phyloP scores from a whole-genome alignment of 2,797 vertebrate species.

The Cossypha niveicapilla region DNA sequence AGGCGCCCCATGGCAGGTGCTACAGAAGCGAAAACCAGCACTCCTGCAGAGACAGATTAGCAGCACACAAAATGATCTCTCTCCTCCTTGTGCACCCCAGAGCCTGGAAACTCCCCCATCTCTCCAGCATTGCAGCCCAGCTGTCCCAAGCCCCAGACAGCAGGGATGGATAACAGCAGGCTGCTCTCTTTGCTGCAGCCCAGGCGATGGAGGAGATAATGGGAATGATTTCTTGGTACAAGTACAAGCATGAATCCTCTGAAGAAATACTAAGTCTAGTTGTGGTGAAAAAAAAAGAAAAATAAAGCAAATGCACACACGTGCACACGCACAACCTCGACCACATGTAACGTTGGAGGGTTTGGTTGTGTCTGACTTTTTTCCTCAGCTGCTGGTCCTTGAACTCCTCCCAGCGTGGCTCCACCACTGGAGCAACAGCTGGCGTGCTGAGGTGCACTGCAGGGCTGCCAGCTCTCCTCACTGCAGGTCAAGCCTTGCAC shows the following conservation, averaged over 20 bases:
- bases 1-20: neutral
- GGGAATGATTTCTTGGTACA: neutral
- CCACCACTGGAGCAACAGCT: neutral
- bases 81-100: neutral
- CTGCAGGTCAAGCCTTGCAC: neutral
- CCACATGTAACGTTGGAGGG: neutral
- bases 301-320: neutral
- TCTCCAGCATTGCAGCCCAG: neutral
- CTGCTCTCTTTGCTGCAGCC: neutral
- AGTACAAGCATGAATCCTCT: conserved; percentile 1
- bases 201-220: neutral
- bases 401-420: neutral
- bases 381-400: neutral
- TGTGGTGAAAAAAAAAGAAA: neutral
- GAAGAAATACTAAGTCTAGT: conserved; percentile 17
- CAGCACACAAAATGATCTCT: neutral
- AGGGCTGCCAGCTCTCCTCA: neutral
- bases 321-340: neutral
- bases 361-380: neutral
- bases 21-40: rapidly evolving
- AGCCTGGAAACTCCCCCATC: neutral
- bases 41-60: neutral
- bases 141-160: neutral
- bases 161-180: neutral
- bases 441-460: neutral